Evolutionary conservation across 2,113 vertebrate species (phyloP).

Genomic region (Amia ocellicauda): DNA sequence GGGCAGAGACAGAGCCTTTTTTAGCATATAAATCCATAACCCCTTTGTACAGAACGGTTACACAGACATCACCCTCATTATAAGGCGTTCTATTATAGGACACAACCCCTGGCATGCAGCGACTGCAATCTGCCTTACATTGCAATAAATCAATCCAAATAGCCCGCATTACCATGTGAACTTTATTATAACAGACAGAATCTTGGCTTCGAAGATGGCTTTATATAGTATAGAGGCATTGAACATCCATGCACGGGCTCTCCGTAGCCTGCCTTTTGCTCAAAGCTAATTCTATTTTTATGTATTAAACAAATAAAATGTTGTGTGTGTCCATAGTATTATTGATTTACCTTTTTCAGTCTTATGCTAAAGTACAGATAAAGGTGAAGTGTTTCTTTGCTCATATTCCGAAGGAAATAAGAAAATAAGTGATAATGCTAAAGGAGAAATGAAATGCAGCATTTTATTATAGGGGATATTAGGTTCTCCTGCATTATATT

Average conservation of each 20-base stretch:
- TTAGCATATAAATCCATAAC: slow-evolving; percentile 43
- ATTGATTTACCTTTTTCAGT: too few species aligned
- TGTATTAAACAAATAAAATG: slow-evolving; percentile 21
- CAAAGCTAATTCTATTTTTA: slow-evolving; percentile 52
- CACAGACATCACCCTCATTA: slow-evolving; percentile 47
- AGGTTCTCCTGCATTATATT: too few species aligned
- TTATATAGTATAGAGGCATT: slow-evolving; percentile 27
- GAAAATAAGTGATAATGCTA: too few species aligned
- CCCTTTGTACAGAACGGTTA: background rate
- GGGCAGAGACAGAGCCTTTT: slow-evolving; percentile 29
- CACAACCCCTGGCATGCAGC: slow-evolving; percentile 47
- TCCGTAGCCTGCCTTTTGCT: slow-evolving; percentile 26
- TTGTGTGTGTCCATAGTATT: background rate
- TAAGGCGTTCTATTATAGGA: slow-evolving; percentile 38
- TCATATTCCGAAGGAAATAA: too few species aligned
- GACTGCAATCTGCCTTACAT: slow-evolving; percentile 42
- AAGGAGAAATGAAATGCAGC: too few species aligned
- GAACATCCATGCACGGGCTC: slow-evolving; percentile 29
- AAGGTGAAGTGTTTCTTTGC: too few species aligned
- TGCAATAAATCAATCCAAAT: slow-evolving; percentile 47
- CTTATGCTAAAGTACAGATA: too few species aligned
- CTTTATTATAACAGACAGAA: slow-evolving; percentile 45
- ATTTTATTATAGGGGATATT: too few species aligned
- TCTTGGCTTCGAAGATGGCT: slow-evolving; percentile 29
- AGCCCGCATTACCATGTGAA: slow-evolving; percentile 39